Evolutionary conservation across 2,113 vertebrate genomes (phyloP).

Genomic region (Hippocampus comes): DNA sequence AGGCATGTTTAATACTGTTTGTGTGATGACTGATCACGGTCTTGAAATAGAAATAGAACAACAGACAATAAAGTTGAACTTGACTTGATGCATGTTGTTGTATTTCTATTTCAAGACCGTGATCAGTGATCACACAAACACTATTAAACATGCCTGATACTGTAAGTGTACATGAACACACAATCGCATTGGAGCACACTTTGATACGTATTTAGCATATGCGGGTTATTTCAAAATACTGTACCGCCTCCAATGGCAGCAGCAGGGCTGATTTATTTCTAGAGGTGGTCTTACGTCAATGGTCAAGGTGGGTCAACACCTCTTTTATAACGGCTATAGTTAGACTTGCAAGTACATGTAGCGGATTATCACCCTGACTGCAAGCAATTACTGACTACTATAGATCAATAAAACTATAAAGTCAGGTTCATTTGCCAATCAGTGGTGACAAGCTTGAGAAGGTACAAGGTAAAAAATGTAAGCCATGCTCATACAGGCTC

Average conservation of each 20-base stretch:
- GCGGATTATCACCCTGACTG: conserved; percentile 8
- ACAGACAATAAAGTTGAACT: too few relatives aligned
- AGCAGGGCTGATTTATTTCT: conserved; percentile 56
- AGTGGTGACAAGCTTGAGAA: background rate
- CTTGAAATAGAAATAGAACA: background rate
- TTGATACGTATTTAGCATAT: background rate
- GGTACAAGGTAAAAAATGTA: background rate
- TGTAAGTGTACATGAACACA: background rate
- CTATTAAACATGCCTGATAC: too few relatives aligned
- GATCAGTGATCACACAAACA: too few relatives aligned
- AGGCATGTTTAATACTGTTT: background rate
- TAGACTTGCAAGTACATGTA: conserved; percentile 17
- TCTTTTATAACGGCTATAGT: conserved; percentile 22
- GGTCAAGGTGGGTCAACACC: conserved; percentile 34
- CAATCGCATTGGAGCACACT: background rate
- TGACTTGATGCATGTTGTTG: too few relatives aligned
- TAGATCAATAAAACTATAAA: conserved; percentile 1
- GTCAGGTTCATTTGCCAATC: background rate
- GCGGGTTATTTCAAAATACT: conserved; percentile 48
- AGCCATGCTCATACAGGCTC: background rate
- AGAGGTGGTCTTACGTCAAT: conserved; percentile 40
- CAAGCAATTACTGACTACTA: conserved; percentile 12
- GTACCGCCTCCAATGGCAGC: conserved; percentile 36
- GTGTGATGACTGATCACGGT: background rate
- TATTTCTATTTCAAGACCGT: too few relatives aligned